Evolutionary conservation across 2,888 invertebrate species (phyloP).

Genomic region (Sphaerophoria taeniata): DNA sequence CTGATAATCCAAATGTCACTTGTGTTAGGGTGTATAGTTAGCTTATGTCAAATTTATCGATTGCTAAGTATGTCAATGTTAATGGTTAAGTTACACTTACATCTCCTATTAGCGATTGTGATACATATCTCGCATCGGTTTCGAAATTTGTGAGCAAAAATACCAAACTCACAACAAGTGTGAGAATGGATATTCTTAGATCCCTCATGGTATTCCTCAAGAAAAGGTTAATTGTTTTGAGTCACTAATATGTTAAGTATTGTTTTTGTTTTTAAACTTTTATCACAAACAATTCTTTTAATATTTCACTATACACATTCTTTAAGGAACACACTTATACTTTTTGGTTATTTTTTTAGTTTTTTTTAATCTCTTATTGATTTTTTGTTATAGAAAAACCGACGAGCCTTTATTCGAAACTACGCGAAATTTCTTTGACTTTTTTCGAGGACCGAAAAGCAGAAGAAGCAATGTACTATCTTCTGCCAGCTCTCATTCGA

Average conservation of each 20-base stretch:
- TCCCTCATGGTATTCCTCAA: constrained; percentile 34
- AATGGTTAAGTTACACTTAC: constrained; percentile 44
- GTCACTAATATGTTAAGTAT: background rate
- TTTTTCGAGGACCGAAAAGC: constrained; percentile 38
- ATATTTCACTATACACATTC: constrained; percentile 58
- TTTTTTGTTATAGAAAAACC: background rate
- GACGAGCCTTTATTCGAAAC: constrained; percentile 11
- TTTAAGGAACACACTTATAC: constrained; percentile 24
- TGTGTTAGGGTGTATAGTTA: too few relatives aligned
- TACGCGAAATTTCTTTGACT: constrained; percentile 16
- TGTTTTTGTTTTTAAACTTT: constrained; percentile 26
- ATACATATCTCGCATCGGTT: constrained; percentile 56
- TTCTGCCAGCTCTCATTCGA: constrained; percentile 61
- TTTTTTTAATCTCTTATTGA: background rate
- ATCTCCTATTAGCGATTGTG: constrained; percentile 50
- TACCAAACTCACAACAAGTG: constrained; percentile 61
- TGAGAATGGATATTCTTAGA: constrained; percentile 54
- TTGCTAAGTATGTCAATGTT: background rate
- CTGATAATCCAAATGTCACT: too few relatives aligned
- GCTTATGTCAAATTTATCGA: background rate
- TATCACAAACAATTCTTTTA: constrained; percentile 23
- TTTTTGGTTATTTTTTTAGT: background rate
- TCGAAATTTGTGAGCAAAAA: constrained; percentile 37
- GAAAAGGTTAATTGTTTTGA: background rate
- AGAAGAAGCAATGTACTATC: constrained; percentile 56